phyloP scores from a whole-genome alignment of 2,888 invertebrate species.

The Phymatocera aterrima region DNA sequence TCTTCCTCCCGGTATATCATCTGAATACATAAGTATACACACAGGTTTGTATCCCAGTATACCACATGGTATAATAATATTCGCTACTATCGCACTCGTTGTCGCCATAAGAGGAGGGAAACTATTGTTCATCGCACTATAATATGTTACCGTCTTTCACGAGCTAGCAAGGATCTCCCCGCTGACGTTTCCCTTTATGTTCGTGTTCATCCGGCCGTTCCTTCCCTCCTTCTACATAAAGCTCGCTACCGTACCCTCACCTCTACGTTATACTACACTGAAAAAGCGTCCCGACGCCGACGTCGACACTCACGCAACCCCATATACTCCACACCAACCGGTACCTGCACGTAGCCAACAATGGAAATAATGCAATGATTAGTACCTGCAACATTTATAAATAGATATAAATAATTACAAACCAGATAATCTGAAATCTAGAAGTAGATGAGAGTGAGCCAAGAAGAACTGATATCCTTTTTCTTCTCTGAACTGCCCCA shows the following conservation, averaged over 20 bases:
- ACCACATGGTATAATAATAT: not conserved
- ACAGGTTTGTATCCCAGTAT: no score
- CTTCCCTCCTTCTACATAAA: no score
- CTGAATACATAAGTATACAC: no score
- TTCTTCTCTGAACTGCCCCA: no score
- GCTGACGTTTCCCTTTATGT: not conserved
- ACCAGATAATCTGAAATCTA: no score
- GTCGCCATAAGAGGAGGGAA: not conserved
- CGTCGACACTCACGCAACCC: slow-evolving; percentile 20
- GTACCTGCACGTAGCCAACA: no score
- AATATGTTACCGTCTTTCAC: not conserved
- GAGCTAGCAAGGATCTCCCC: not conserved
- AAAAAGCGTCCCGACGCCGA: slow-evolving; percentile 13
- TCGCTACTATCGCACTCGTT: slow-evolving; percentile 2
- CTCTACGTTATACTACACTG: slow-evolving; percentile 7
- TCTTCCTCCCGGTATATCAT: no score
- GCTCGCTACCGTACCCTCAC: not conserved
- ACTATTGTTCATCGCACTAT: slow-evolving; percentile 20
- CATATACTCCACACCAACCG: not conserved
- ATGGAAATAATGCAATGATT: slow-evolving; percentile 21
- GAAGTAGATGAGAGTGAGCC: no score
- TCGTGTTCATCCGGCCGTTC: slow-evolving; percentile 28
- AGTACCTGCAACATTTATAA: not conserved
- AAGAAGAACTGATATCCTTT: no score
- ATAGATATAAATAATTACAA: no score